These are phyloP conservation scores for Cryptocephalus moraei DNA, from an alignment of 2,888 invertebrate genomes.

Conservation along the genomic window DNA sequence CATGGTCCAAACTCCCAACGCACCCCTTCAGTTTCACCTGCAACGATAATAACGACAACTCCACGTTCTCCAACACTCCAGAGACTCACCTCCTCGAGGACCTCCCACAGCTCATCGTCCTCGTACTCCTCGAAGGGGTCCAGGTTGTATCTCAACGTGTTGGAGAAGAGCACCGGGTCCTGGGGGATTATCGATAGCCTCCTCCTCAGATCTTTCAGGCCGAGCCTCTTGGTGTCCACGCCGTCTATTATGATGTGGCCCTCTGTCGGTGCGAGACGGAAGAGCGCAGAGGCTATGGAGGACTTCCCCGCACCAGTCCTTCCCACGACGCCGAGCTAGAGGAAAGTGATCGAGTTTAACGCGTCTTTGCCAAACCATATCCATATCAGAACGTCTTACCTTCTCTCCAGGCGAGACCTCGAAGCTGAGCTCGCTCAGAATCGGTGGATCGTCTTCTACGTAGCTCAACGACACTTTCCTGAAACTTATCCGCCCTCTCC, in stretches of 20 bases:
- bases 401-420: slow-evolving; percentile 53
- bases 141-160: slow-evolving; percentile 55
- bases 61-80: not conserved
- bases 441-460: slow-evolving; percentile 48
- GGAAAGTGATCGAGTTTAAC: not conserved
- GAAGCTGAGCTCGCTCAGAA: slow-evolving; percentile 56
- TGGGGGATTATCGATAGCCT: slow-evolving; percentile 78
- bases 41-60: not conserved
- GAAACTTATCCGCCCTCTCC: slow-evolving; percentile 48
- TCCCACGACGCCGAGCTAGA: slow-evolving; percentile 61
- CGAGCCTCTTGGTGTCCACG: slow-evolving; percentile 55
- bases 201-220: slow-evolving; percentile 61
- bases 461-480: slow-evolving; percentile 54
- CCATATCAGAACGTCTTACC: slow-evolving; percentile 30
- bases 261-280: slow-evolving; percentile 64
- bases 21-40: slow-evolving; percentile 70
- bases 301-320: slow-evolving; percentile 78
- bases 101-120: slow-evolving; percentile 38
- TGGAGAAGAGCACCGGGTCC: slow-evolving; percentile 51
- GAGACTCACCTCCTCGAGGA: not conserved
- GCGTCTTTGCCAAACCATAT: no score
- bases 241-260: slow-evolving; percentile 76
- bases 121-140: slow-evolving; percentile 63
- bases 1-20: slow-evolving; percentile 53
- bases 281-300: slow-evolving; percentile 64